A percentile compares a stretch with the other conserved stretches of the same genome.
These are phyloP conservation scores for Rugalucina vietnamica DNA, from an alignment of 2,888 invertebrate species.

Conservation along the genomic window DNA sequence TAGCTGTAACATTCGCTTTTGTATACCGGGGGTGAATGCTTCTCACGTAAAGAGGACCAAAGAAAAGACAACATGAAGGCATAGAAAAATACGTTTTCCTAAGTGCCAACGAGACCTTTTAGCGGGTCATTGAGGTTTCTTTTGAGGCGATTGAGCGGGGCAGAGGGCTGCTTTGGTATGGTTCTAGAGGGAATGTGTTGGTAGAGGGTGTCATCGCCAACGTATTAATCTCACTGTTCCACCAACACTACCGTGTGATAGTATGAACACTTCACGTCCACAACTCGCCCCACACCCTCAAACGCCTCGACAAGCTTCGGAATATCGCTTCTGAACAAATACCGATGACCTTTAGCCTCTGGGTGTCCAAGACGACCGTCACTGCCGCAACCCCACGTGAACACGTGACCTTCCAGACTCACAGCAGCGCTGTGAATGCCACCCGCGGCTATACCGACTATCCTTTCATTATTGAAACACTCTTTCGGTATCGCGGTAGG, in stretches of 20 bases:
- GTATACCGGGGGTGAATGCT: too few relatives aligned
- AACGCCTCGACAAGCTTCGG: constrained; percentile 68
- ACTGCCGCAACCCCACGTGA: constrained; percentile 76
- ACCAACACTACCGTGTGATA: constrained; percentile 70
- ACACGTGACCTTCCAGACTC: constrained; percentile 65
- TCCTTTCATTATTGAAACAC: constrained; percentile 61
- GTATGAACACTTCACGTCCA: constrained; percentile 67
- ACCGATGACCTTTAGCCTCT: constrained; percentile 75
- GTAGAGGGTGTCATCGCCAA: neutral
- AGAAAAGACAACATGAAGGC: too few relatives aligned
- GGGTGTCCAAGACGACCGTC: constrained; percentile 74
- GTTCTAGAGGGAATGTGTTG: neutral
- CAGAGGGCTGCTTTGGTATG: too few relatives aligned
- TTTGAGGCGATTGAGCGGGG: too few relatives aligned
- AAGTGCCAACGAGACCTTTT: too few relatives aligned
- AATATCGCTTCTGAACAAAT: constrained; percentile 70
- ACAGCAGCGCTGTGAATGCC: constrained; percentile 74
- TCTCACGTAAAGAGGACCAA: too few relatives aligned
- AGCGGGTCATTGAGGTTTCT: too few relatives aligned
- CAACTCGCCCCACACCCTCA: constrained; percentile 27
- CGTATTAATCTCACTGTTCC: neutral
- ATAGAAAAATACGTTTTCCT: too few relatives aligned
- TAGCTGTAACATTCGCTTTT: too few relatives aligned
- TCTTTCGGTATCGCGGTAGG: constrained; percentile 58
- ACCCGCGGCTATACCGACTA: constrained; percentile 66